Conservation (phyloP, 1,140 invertebrate species). For the Stegodyphus dumicola region DNA sequence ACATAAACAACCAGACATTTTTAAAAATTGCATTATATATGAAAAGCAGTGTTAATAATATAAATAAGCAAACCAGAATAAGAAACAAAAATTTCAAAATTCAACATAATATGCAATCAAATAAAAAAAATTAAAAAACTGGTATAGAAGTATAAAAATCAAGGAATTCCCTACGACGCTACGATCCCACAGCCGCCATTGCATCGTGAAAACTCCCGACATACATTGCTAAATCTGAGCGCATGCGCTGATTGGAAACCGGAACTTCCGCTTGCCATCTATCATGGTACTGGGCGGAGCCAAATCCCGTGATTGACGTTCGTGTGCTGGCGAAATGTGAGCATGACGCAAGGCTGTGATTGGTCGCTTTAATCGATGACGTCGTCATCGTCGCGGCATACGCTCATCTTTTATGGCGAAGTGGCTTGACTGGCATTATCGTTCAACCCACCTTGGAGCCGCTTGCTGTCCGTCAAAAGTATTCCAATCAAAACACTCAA, state of each 20-base stretch:
- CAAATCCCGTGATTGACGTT: constrained; percentile 63
- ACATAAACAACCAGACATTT: too few relatives aligned
- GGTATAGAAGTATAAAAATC: neutral
- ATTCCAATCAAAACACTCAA: constrained; percentile 64
- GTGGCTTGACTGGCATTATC: constrained; percentile 66
- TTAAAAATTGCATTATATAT: too few relatives aligned
- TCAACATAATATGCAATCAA: too few relatives aligned
- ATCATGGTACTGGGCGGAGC: constrained; percentile 35
- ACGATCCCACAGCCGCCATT: constrained; percentile 31
- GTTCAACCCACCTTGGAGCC: constrained; percentile 64
- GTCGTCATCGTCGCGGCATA: constrained; percentile 67
- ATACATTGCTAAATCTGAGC: constrained; percentile 36
- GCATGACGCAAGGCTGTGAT: constrained; percentile 65
- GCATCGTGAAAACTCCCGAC: constrained; percentile 30
- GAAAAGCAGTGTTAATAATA: too few relatives aligned
- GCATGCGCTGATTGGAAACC: constrained; percentile 45
- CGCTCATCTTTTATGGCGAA: constrained; percentile 68
- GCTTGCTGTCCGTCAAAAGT: constrained; percentile 63
- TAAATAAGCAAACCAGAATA: too few relatives aligned
- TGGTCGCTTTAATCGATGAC: constrained; percentile 66
- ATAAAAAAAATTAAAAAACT: too few relatives aligned
- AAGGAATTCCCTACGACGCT: neutral
- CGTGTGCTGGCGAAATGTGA: constrained; percentile 63
- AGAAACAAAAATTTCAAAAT: too few relatives aligned
- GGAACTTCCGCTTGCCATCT: constrained; percentile 58